Evolutionary conservation across 2,113 vertebrate species (phyloP).

Genomic region (Tachysurus fulvidraco): DNA sequence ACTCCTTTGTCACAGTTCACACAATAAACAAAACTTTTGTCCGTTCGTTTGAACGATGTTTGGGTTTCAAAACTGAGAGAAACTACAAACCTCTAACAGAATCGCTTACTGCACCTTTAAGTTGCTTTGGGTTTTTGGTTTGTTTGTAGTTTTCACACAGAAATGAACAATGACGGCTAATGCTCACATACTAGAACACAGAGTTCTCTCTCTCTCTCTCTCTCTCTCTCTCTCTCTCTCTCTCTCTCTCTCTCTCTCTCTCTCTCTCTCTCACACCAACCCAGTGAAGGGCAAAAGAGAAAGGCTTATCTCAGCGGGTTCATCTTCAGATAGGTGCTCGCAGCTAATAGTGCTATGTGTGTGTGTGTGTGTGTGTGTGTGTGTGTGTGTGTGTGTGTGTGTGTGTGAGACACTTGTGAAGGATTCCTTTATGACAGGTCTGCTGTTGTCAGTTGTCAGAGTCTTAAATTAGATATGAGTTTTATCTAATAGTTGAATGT

Average conservation of each 20-base stretch:
- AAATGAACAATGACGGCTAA: background rate
- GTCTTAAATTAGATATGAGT: constrained; percentile 70
- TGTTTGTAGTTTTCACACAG: background rate
- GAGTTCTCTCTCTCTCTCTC: background rate
- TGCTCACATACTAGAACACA: background rate
- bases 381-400: constrained; percentile 29
- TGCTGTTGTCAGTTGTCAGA: constrained; percentile 39
- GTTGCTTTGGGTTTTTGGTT: background rate
- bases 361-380: constrained; percentile 28
- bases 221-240: background rate
- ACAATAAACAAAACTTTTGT: background rate
- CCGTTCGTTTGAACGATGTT: background rate
- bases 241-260: background rate
- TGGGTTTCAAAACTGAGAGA: background rate
- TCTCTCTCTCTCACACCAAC: background rate
- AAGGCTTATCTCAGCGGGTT: background rate
- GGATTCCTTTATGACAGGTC: constrained; percentile 10
- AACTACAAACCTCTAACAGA: background rate
- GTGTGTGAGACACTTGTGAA: constrained; percentile 5
- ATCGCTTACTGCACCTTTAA: background rate
- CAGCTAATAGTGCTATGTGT: constrained; percentile 7
- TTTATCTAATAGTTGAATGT: constrained; percentile 73
- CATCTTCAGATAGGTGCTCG: constrained; percentile 27
- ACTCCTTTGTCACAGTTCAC: background rate
- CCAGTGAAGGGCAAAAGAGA: constrained; percentile 17